Base-by-base conservation (phyloP, 2,888 invertebrate genomes). In the Flexamia atlantica region DNA sequence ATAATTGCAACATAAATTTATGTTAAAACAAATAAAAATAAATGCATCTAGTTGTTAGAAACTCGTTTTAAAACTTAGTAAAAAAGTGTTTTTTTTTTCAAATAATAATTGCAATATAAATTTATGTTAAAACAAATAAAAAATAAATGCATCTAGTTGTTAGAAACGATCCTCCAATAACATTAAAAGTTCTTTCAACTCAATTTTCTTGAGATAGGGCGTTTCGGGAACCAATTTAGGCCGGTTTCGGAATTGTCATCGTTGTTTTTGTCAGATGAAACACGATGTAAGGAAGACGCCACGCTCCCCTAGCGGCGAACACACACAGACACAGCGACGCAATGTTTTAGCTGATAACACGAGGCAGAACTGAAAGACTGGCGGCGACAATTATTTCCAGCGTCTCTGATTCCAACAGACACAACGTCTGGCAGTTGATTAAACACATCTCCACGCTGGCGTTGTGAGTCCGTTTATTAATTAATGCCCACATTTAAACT, bases 231-330 rank as follows among this genome's bases (percentile, higher is more conserved):
- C 53, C 20, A 53, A 53, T 53, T 23, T 23, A 53, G 23, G 23
- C 9, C 53, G 20, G 53, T 53, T 23, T 23, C 53, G 23, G 53
- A 53, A 23, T 23, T 53, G 53, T 53, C 20, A 53, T 53, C 20
- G 53, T 53, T 53, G 53, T 53, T 23, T 53, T 53, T 53, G 53
- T 53, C 53, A 53, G 53, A 53, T 53, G 53, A 53, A 20, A 53
- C 53, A 53, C 53, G 53, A 53, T 23, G 53, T 53, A 53, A 30
- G 64, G 64, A 64, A 64, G 28, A 64, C 64, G 64, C 28, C 64
- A 28, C 64, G 28, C 14, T 64, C 64, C 64, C 64, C 28, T 64
- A 53, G 23, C 53, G 53, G 53, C 53, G 53, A 53, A 53, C 53
- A 53, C 64, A 64, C 64, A 28, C 64, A 64, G 2, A 53, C 64